Conservation (phyloP, 1,140 invertebrate genomes). For the Sycophaga agraensis region DNA sequence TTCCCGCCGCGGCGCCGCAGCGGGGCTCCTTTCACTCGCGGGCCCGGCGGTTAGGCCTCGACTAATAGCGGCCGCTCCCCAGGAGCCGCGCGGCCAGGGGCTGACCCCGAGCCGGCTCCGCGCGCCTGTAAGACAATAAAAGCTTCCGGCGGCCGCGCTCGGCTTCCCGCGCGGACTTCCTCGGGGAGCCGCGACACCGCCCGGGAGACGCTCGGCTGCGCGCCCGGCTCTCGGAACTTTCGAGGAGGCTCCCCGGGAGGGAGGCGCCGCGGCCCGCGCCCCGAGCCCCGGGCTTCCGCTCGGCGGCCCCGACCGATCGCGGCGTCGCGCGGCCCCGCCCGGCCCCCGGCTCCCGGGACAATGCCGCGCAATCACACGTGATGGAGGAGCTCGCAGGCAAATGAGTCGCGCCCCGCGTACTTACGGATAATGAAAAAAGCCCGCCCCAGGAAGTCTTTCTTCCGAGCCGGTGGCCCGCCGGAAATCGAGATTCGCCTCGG, state of each 20-base stretch:
- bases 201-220: too few relatives aligned
- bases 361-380: constrained; percentile 22
- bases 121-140: constrained; percentile 56
- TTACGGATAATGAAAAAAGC: constrained; percentile 29
- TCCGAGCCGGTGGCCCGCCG: constrained; percentile 52
- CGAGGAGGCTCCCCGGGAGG: background rate
- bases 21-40: too few relatives aligned
- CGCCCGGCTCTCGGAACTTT: too few relatives aligned
- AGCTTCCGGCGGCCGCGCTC: constrained; percentile 45
- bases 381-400: constrained; percentile 20
- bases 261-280: background rate
- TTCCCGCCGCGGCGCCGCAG: too few relatives aligned
- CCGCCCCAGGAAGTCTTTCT: constrained; percentile 55
- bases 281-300: too few relatives aligned
- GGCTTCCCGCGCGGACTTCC: constrained; percentile 15
- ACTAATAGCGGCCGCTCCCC: too few relatives aligned
- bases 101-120: constrained; percentile 19
- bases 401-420: constrained; percentile 16
- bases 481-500: constrained; percentile 58
- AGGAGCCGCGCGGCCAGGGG: background rate
- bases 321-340: background rate
- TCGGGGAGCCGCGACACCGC: constrained; percentile 37
- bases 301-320: background rate
- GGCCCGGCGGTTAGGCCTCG: too few relatives aligned
- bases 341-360: background rate